Base-by-base conservation (phyloP, 2,888 invertebrate species). In the Augiades crinisus region DNA sequence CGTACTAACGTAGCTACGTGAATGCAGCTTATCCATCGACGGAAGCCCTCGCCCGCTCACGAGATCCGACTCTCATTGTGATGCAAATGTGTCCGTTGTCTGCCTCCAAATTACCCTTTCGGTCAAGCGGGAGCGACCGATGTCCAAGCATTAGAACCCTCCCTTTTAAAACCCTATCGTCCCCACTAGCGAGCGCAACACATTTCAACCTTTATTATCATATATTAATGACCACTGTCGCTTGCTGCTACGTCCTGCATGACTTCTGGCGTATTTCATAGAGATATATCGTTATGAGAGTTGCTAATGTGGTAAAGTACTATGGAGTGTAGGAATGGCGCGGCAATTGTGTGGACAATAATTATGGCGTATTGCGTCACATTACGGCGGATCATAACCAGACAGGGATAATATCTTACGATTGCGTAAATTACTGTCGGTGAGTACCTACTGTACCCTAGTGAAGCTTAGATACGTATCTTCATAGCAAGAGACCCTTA, bases 31-130 rank as follows among this genome's bases (percentile, higher is more conserved):
- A 82, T 81, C 84, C 85, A 67, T 62, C 71, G 69, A 76, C 83
- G 85, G 86, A 87, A 86, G 69, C 84, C 72, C 67, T 67, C 70
- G 67, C 60, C 61, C 64, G 55, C 60, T 58, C 62, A 64, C 68
- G 73, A 78, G 81, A 81, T 82, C 78, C 81, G 72, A 75, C 63
- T 75, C 72, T 78, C 82, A 85, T 89, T 89, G 83, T 88, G 68
- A 89, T 89, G 89, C 86, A 88, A 88, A 88, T 88, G 78, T 65
- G 80, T 78, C 69, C 84, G 85, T 78, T 84, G 89, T 88, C 89
- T 89, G 89, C 87, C 78, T 89, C 75, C 78, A 83, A 89, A 89
- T 87, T 84, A 81, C 81, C 85, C 84, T 79, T 81, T 80, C 83
- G 87, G 88, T 85, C 89, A 87, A 84, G 80, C 79, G 68, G 71